Evolutionary conservation across 2,888 invertebrate species (phyloP), one percentile per base, ranked within the genome.

Genomic region (Stomorhina lunata): DNA sequence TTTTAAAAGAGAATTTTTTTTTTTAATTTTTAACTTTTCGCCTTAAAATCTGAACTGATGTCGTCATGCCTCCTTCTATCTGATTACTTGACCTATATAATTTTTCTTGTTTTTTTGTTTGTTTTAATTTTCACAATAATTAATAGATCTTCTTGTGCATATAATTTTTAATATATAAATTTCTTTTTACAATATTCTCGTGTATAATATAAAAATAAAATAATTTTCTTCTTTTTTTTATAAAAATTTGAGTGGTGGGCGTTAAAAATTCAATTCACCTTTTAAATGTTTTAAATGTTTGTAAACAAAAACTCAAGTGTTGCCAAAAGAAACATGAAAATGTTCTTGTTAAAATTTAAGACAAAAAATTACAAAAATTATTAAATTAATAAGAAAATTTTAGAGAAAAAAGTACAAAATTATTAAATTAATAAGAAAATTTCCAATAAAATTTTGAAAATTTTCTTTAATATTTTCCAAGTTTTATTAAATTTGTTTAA

Each of bases 281-380:
- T n/a, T n/a, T n/a, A n/a, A n/a, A n/a, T n/a, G n/a, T n/a, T n/a
- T n/a, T 80, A 75, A 65, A 71, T 71, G 63, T 71, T 80, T 80
- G 69, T 80, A 76, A 80, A 80, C 80, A 80, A 80, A 80, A 80
- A 48, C 65, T 69, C 71, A 65, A 65, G 65, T 50, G 69, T 25
- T 66, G 76, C 80, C 75, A 76, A 80, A 80, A 76, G 65, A 25
- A 73, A 61, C 43, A 65, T 43, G 32, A 53, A 61, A 59, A 80
- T 68, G 69, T 61, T 55, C 61, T 61, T 78, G 61, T 55, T 34
- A 27, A 69, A 61, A 32, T 15, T 15, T 34, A 12, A 48, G 20
- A 43, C 6, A 57, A 34, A 20, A 34, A 59, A 3, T 22, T n/a
- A n/a, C 20, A 59, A 22, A 12, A 17, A 55, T n/a, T 34, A 59